Conservation (phyloP, 2,113 vertebrate species). For the Etia nguti region DNA sequence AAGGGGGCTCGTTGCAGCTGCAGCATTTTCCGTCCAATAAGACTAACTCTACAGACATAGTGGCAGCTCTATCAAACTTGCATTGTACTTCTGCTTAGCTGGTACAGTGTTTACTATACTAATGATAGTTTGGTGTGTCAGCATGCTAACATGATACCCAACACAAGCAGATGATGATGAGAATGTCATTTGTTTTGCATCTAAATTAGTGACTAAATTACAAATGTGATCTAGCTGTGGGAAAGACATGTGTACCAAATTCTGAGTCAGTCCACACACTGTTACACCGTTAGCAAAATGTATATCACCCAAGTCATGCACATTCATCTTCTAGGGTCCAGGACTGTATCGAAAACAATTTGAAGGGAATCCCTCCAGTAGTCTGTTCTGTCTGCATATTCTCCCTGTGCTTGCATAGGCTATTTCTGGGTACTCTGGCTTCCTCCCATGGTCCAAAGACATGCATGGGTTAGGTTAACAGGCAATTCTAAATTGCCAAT, state of each 20-base stretch:
- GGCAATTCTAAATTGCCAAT: background rate
- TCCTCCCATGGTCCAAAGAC: background rate
- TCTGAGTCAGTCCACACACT: background rate
- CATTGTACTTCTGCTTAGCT: background rate
- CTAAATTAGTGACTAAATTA: background rate
- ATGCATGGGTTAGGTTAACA: background rate
- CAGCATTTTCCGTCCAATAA: background rate
- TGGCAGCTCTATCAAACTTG: background rate
- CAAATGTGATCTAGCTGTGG: background rate
- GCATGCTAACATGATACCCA: background rate
- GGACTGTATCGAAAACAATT: background rate
- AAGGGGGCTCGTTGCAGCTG: background rate
- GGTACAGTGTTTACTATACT: background rate
- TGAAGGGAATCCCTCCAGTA: background rate
- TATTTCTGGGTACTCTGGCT: background rate
- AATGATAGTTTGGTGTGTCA: background rate
- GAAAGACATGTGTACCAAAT: background rate
- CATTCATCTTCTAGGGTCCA: background rate
- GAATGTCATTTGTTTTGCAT: background rate
- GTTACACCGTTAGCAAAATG: background rate
- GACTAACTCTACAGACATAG: background rate
- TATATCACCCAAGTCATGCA: background rate
- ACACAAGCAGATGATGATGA: background rate
- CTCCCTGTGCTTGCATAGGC: background rate
- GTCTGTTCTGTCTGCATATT: background rate